A percentile compares a stretch with the other conserved stretches of the same genome.
These are phyloP conservation scores for Amphibalanus amphitrite DNA, from an alignment of 1,140 invertebrate genomes.

Conservation along the genomic window DNA sequence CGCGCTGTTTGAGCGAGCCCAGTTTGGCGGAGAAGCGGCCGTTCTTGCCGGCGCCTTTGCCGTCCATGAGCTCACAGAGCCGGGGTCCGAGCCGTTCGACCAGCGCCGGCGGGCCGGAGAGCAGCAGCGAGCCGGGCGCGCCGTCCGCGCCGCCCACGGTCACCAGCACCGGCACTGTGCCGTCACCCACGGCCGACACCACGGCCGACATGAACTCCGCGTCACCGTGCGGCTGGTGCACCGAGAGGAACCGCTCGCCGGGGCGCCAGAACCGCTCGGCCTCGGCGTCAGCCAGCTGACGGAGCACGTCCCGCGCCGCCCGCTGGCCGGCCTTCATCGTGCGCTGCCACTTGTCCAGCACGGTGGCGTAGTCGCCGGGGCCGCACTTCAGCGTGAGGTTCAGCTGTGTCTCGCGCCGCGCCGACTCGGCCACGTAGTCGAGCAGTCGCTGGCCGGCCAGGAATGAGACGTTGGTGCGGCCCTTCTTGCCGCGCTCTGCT, in stretches of 20 bases:
- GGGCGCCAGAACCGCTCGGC: not conserved
- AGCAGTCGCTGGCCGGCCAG: slow-evolving; percentile 48
- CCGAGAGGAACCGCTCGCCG: not conserved
- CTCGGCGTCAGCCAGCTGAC: not conserved
- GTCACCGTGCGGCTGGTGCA: not conserved
- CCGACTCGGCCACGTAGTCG: not conserved
- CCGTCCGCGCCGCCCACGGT: not conserved
- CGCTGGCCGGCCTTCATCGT: not conserved
- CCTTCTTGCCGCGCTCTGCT: slow-evolving; percentile 50
- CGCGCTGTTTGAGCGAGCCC: not conserved
- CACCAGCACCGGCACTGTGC: not conserved
- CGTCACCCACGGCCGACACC: not conserved
- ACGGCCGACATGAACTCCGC: not conserved
- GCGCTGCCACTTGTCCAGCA: not conserved
- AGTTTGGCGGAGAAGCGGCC: slow-evolving; percentile 6
- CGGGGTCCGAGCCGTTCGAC: not conserved
- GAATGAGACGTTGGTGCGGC: slow-evolving; percentile 49
- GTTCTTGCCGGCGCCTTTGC: slow-evolving; percentile 16
- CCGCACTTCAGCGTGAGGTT: not conserved
- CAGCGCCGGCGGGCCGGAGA: not conserved
- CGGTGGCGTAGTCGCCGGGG: not conserved
- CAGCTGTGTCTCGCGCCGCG: not conserved
- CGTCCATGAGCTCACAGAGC: not conserved
- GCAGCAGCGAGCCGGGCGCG: not conserved
- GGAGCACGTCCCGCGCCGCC: not conserved